Evolutionary conservation across 30 jellyfish, hydroid and myxozoan species (phyloP), one percentile per base, ranked within the genome.

Genomic region (Turritopsis rubra): DNA sequence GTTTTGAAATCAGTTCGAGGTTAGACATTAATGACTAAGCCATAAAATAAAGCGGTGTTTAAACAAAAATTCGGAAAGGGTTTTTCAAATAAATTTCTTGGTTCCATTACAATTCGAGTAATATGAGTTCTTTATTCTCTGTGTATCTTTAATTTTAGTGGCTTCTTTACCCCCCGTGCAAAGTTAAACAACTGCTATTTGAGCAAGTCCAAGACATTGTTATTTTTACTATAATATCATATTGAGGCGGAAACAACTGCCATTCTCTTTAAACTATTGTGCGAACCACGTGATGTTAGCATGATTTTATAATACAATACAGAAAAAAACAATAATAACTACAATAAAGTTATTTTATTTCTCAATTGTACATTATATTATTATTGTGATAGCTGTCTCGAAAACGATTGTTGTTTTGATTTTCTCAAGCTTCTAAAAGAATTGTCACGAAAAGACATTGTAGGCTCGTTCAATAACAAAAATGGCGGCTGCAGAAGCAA

Each of bases 401-500:
- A 68, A 68, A 77, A 18, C 85, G 53, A 77, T 77, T 77, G 85
- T 77, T n/a, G 28, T 77, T 26, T 77, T 66, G 53, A 77, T 77
- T 60, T n/a, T 29, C 53, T 28, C 30, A n/a, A 29, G 41, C 53
- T 77, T 53, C 24, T 25, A 77, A 77, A 60, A 52, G 85, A 77
- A 77, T 77, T 77, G 85, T 77, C 85, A 77, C 29, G 72, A 77
- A 29, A 77, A 77, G 71, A 77, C 85, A 77, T 82, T 84, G 83
- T 23, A 22, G 70, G 30, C 30, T 53, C 7, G 86, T 70, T 79
- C 30, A 80, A 28, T 52, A 85, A 81, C 90, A 54, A 89, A 84
- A 66, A 89, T 89, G 96, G 96, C 96, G 93, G 96, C 96, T 29
- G 88, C 85, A 18, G 86, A 81, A 65, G 85, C 96, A 85, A 90